Base-by-base conservation (phyloP, 2,113 vertebrate species). In the Cyprichromis sp. region DNA sequence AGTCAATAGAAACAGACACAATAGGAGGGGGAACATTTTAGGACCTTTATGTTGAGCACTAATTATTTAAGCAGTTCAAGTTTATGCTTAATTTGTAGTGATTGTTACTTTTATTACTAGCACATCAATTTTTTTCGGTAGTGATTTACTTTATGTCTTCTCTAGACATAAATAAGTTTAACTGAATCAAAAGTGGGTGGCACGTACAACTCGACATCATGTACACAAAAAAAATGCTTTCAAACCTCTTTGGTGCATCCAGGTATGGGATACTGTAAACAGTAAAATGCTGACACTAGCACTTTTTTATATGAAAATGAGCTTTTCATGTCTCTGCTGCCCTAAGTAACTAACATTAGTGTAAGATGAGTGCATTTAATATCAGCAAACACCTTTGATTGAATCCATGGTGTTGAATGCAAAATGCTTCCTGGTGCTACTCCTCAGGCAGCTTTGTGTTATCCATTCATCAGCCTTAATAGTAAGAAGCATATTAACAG, bases 41-140 rank as follows among this genome's bases (percentile, higher is more conserved):
- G 83, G 85, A 90, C 78, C 80, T 88, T 88, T 86, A 88, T 89
- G 57, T 88, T 14, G 11, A 90, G 89, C 93, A 91, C 88, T 90
- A 61, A 91, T 68, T 81, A 85, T 89, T 85, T 81, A 78, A 89
- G 87, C 5, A 1, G n/a, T 81, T 81, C 24, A 71, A 47, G 26
- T 83, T 87, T 13, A 82, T 81, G 9, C 68, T 86, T 91, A 52
- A 63, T 88, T 90, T 90, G 19, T 89, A 83, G 76, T 80, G 52
- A 29, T 78, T 90, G 63, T 79, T 42, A 24, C 81, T 76, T 82
- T 57, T 78, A 83, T 79, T 80, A 24, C 84, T 68, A 63, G 79
- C 50, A 80, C n/a, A 55, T n/a, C 81, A 19, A 8, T 68, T 61
- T 52, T 87, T 80, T 84, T 68, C 38, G 52, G 36, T 85, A 80